Percentiles rank a stretch among this genome's conserved stretches.
Conservation (phyloP, 2,888 invertebrate species). For the Polydrusus cervinus region DNA sequence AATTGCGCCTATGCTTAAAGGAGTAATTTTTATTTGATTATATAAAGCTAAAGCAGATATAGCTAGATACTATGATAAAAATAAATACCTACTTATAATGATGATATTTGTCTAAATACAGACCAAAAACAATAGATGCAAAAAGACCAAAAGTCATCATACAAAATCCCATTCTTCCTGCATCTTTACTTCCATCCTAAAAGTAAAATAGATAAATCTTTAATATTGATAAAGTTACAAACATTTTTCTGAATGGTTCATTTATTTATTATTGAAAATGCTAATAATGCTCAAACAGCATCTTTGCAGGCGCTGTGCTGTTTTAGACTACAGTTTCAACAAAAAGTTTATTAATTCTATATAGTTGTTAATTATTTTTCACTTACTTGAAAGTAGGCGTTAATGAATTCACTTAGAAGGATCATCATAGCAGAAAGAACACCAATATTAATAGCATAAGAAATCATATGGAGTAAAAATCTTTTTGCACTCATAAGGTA, state of each 20-base stretch:
- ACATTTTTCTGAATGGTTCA: too few relatives aligned
- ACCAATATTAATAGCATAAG: constrained; percentile 95
- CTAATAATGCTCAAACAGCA: too few relatives aligned
- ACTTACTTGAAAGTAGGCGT: constrained; percentile 36
- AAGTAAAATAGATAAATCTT: neutral
- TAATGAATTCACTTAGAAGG: constrained; percentile 41
- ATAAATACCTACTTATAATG: constrained; percentile 71
- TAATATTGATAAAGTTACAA: neutral
- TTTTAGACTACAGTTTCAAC: too few relatives aligned
- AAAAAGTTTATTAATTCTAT: too few relatives aligned
- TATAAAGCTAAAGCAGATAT: too few relatives aligned
- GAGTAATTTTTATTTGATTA: too few relatives aligned
- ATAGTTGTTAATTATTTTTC: too few relatives aligned
- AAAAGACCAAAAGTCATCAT: constrained; percentile 92
- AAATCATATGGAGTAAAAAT: constrained; percentile 85
- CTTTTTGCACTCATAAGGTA: constrained; percentile 82
- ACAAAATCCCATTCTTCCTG: constrained; percentile 89
- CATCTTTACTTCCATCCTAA: constrained; percentile 71
- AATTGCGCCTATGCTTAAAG: too few relatives aligned
- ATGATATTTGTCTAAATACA: constrained; percentile 91
- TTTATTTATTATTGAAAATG: too few relatives aligned
- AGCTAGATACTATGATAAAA: too few relatives aligned
- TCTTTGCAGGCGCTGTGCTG: too few relatives aligned
- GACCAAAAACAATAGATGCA: constrained; percentile 90
- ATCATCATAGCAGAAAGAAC: constrained; percentile 86